phyloP scores from a whole-genome alignment of 2,797 vertebrate species.

The Artibeus lituratus region DNA sequence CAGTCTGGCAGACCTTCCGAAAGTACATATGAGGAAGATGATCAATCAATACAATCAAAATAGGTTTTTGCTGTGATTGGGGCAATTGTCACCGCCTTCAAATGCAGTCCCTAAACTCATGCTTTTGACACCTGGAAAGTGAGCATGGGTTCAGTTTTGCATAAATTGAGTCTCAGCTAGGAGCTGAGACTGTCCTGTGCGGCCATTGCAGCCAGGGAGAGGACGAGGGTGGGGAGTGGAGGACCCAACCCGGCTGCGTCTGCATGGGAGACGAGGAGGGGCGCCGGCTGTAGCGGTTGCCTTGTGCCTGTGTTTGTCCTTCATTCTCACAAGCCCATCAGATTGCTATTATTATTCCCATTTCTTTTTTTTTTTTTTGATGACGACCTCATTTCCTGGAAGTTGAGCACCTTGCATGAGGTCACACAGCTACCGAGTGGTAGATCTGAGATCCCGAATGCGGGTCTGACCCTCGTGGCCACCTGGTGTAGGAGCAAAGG shows the following conservation, averaged over 20 bases:
- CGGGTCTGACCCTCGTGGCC: too few species aligned
- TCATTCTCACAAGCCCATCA: background rate
- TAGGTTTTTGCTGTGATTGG: background rate
- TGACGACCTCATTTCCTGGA: background rate
- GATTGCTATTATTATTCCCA: background rate
- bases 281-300: accelerated
- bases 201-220: accelerated
- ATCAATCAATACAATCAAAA: background rate
- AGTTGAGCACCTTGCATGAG: background rate
- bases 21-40: background rate
- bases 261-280: background rate
- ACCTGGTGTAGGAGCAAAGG: background rate
- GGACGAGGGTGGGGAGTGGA: too few species aligned
- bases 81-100: background rate
- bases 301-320: accelerated
- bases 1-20: background rate
- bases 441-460: background rate
- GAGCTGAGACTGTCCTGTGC: background rate
- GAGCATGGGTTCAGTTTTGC: too few species aligned
- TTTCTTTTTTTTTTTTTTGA: background rate
- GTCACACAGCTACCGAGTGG: background rate
- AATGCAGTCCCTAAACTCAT: background rate
- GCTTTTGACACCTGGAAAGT: background rate
- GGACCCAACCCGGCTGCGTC: background rate
- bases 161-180: too few species aligned